Conservation (phyloP, 35 echinoderm and acorn worm genomes). For the Acanthaster planci region DNA sequence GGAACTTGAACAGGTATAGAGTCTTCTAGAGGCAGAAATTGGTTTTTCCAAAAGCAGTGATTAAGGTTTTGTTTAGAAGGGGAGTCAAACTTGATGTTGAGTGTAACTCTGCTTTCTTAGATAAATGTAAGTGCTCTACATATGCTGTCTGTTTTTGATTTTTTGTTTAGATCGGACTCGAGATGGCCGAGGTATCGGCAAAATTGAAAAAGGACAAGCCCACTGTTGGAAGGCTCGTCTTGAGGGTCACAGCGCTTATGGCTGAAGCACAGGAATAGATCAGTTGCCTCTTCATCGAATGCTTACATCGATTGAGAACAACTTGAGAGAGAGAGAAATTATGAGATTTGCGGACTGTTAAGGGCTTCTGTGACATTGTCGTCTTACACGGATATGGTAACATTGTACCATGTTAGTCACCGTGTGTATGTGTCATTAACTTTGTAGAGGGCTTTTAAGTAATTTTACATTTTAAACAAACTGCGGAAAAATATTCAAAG, state of each 20-base stretch:
- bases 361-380: no score
- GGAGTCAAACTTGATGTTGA: not conserved
- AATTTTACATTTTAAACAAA: no score
- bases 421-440: no score
- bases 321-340: no score
- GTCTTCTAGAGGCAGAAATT: not conserved
- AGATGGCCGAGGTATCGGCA: not conserved
- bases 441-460: no score
- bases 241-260: not conserved
- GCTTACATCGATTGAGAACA: no score
- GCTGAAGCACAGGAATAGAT: not conserved
- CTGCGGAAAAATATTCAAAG: no score
- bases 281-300: no score
- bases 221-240: not conserved
- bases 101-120: not conserved
- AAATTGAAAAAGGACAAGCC: slow-evolving; percentile 3
- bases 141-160: not conserved
- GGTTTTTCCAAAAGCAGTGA: not conserved
- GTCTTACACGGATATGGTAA: no score
- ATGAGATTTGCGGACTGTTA: no score
- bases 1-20: slow-evolving; percentile 1
- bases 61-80: not conserved
- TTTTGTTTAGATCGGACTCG: not conserved
- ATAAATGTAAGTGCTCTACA: not conserved
- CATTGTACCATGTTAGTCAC: no score